Base-by-base conservation (phyloP, 2,113 vertebrate genomes). In the Gymnarchus niloticus region DNA sequence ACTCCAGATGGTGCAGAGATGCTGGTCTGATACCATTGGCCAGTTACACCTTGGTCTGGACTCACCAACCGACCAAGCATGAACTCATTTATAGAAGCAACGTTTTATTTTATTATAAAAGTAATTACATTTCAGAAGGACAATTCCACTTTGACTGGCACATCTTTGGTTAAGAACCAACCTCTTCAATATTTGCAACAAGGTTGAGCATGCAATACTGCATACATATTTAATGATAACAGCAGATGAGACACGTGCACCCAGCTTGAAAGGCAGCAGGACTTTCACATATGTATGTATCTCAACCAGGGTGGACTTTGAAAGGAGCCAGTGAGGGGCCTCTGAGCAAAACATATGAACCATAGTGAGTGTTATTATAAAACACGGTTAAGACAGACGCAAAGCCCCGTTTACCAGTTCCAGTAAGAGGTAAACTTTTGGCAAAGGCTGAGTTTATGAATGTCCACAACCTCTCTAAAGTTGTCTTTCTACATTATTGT, bases 131-230 rank as follows among this genome's bases (percentile, higher is more conserved):
- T 54, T 81, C 49, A 49, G 5, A 81, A 48, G 52, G 3, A 25
- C 28, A 77, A 56, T 56, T 85, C 84, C 65, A 73, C 65, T 17
- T 41, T 54, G 51, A 69, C 23, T 21, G 51, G 51, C 77, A 85
- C 69, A 85, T 41, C 49, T 56, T 77, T 85, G 84, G 25, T 51
- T 1, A 84, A 33, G 56, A 25, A 69, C 28, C 28, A 69, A 69
- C 61, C 17, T 17, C 65, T 65, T 17, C 28, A 14, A 33, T 12
- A 33, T 65, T 73, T 19, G 25, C 61, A 14, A 6, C 5, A 69
- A 19, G 65, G 9, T 33, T 69, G 28, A 1, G 37, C 28, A 69
- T 69, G 61, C 33, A 41, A 69, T 6, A 69, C 5, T 19, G 14
- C 33, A 73, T 33, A 73, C 37, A 25, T 25, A 61, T 2, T 6